Percentiles rank a stretch among this genome's conserved stretches.
Conservation (phyloP, 2,888 invertebrate species). For the Magallana nippona region DNA sequence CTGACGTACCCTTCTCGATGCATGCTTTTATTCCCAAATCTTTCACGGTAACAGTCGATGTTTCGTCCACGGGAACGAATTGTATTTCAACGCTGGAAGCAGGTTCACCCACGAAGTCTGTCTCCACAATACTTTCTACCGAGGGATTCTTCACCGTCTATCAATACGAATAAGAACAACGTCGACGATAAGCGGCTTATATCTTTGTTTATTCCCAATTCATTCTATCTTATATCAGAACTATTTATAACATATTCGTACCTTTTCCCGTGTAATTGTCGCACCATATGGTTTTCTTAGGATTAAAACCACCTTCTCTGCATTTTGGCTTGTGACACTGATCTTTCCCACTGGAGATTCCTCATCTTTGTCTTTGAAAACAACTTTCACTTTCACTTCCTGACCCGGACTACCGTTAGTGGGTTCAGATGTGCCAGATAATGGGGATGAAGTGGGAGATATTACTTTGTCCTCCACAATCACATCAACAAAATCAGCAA, state of each 20-base stretch:
- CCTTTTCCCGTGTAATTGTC: not conserved
- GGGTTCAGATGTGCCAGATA: not conserved
- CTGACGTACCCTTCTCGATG: too few species aligned
- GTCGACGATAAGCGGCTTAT: too few species aligned
- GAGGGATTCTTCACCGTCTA: too few species aligned
- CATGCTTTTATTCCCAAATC: too few species aligned
- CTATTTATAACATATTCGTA: not conserved
- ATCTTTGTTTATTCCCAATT: too few species aligned
- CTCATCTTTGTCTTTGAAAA: not conserved
- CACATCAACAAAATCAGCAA: not conserved
- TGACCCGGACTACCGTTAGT: not conserved
- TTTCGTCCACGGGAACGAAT: too few species aligned
- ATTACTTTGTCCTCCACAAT: not conserved
- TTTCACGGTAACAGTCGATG: too few species aligned
- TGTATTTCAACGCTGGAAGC: too few species aligned
- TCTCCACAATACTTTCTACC: too few species aligned
- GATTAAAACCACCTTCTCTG: not conserved
- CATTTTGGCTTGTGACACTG: not conserved
- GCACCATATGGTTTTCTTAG: not conserved
- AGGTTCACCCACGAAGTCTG: too few species aligned
- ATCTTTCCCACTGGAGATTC: slow-evolving; percentile 2
- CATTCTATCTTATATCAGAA: too few species aligned
- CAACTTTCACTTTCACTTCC: slow-evolving; percentile 8
- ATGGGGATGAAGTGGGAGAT: not conserved
- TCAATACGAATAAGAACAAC: too few species aligned